These are phyloP conservation scores for Psilopogon haemacephalus DNA, from an alignment of 2,113 vertebrate species.

Conservation along the genomic window DNA sequence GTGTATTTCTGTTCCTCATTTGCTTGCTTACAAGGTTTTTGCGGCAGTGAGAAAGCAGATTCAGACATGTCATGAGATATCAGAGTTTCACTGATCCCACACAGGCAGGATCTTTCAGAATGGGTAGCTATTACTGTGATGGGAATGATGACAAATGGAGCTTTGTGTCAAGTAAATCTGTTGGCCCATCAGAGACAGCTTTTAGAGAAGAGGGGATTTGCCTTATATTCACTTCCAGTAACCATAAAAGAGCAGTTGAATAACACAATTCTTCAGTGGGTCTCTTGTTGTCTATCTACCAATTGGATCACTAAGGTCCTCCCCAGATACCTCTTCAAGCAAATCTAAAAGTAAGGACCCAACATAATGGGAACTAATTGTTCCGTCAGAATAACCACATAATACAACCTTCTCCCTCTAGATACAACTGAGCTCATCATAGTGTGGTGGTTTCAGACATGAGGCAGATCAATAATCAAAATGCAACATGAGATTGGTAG, in stretches of 20 bases:
- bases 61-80: neutral
- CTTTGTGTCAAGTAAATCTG: neutral
- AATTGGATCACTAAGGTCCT: neutral
- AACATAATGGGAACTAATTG: neutral
- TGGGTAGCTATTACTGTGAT: neutral
- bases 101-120: neutral
- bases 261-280: neutral
- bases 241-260: neutral
- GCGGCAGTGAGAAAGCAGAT: neutral
- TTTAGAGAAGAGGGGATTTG: neutral
- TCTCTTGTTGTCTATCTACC: neutral
- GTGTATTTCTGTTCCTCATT: neutral
- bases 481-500: neutral
- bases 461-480: neutral
- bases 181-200: neutral
- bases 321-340: neutral
- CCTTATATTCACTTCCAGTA: neutral
- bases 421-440: neutral
- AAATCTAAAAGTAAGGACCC: neutral
- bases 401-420: neutral
- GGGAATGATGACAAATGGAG: neutral
- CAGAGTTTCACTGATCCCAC: neutral
- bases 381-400: neutral
- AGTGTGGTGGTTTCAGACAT: neutral
- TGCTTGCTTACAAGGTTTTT: neutral